Evolutionary conservation across 1,140 invertebrate genomes (phyloP), one percentile per base, ranked within the genome.

Genomic region (Ceratina australensis): DNA sequence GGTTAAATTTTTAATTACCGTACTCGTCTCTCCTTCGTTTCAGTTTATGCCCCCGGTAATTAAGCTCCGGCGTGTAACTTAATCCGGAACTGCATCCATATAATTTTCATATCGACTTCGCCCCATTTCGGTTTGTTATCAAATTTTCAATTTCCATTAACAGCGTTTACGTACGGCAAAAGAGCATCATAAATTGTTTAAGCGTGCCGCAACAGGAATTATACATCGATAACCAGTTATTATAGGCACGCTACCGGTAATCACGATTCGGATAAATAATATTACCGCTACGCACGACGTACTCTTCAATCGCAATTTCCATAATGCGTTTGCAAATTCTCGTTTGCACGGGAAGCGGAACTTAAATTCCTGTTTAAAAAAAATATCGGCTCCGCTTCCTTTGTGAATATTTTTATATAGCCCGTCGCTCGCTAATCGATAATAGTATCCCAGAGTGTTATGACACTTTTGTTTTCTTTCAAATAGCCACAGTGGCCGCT

Each of bases 381-480:
- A 42, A n/a, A 63, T 16, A 16, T 18, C 16, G 33, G 7, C 8
- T 63, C 33, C n/a, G 1, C 33, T 22, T 20, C 16, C 15, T 28
- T 22, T 22, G 33, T 72, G 18, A 20, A 75, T 67, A 74, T 26
- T 73, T 24, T 42, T 42, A 42, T 42, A 42, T 42, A 63, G 10
- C 8, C 12, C 57, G 16, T 24, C 16, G 28, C 13, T 20, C 33
- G 22, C 63, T 49, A 73, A 64, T 73, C 28, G 60, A 65, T 64
- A 64, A 73, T 64, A 56, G 20, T 56, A 72, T 63, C 24, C 59
- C 26, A 28, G 18, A 26, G 3, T 63, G 42, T 63, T 28, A 72
- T n/a, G 4, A 50, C 13, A 72, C 71, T 24, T 56, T 56, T 73
- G 26, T 71, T 72, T 73, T 56, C 49, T 65, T 64, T 61, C 20